A percentile compares a stretch with the other conserved stretches of the same genome.
Conservation (phyloP, 1,140 invertebrate genomes). For the Ooceraea biroi region DNA sequence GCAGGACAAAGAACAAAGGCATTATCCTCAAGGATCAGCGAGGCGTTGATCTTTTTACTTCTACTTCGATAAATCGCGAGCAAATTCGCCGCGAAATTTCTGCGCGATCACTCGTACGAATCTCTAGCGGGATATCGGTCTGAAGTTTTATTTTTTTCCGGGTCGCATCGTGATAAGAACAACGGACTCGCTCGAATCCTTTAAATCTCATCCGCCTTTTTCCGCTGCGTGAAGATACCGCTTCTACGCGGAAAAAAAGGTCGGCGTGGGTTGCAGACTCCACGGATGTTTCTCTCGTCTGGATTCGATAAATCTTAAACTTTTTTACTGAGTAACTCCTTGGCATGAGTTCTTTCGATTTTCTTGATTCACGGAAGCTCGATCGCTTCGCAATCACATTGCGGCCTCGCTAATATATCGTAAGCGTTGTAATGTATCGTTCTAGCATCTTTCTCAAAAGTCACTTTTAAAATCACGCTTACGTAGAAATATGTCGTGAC, state of each 20-base stretch:
- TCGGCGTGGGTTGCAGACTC: slow-evolving; percentile 1
- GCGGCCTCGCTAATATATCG: background rate
- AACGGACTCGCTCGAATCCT: slow-evolving; percentile 10
- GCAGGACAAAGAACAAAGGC: background rate
- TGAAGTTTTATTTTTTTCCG: slow-evolving; percentile 20
- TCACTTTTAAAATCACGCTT: slow-evolving; percentile 18
- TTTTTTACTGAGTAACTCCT: slow-evolving; percentile 51
- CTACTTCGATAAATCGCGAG: slow-evolving; percentile 20
- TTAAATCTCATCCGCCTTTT: slow-evolving; percentile 6
- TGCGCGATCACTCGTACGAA: slow-evolving; percentile 10
- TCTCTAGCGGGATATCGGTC: slow-evolving; percentile 16
- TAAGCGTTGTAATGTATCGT: background rate
- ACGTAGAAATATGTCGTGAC: background rate
- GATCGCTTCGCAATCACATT: slow-evolving; percentile 3
- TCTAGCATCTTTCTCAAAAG: background rate
- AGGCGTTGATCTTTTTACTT: slow-evolving; percentile 16
- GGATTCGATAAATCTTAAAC: slow-evolving; percentile 46
- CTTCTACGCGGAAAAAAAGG: background rate
- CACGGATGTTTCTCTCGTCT: slow-evolving; percentile 32
- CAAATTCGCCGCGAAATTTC: slow-evolving; percentile 35
- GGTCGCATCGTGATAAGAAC: slow-evolving; percentile 19
- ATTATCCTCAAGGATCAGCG: slow-evolving; percentile 19
- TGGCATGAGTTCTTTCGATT: slow-evolving; percentile 33
- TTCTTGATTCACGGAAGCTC: slow-evolving; percentile 13
- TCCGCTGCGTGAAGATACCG: slow-evolving; percentile 28